Base-by-base conservation (phyloP, 2,113 vertebrate species). In the Phainopepla nitens region DNA sequence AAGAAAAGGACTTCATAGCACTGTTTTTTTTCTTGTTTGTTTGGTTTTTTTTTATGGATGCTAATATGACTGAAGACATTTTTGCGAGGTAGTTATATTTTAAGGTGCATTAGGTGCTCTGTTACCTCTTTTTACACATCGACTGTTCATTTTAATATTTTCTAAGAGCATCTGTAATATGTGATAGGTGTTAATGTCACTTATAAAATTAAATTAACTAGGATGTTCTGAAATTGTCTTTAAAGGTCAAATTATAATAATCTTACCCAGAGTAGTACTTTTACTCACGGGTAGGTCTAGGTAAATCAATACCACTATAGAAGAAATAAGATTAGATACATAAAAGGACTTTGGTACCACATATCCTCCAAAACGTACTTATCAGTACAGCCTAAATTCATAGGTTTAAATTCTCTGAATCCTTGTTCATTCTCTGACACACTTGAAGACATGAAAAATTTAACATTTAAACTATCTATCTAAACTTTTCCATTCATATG, bases 161-260 rank as follows among this genome's bases (percentile, higher is more conserved):
- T 95, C 90, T 77, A 91, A 86, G 90, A 93, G 29, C 87, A 88
- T 91, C 58, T 79, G 70, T 87, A 91, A 33, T 82, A 62, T 82
- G 36, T 71, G 84, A 82, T 76, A 82, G 57, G 57, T 76, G 50
- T 85, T 96, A 96, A 84, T 76, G 66, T 85, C 84, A 87, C 85
- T 90, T 94, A 90, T 69, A 94, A 95, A 96, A 95, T 87, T 56
- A 89, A 97, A 96, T 95, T 93, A 96, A 90, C 77, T 85, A 82
- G 84, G 62, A 87, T 89, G 53, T 69, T 89, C 93, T 95, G 78
- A 96, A 90, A 95, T 96, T 96, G 73, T 91, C 81, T 91, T 91
- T 94, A 97, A 97, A 96, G 96, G 95, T 94, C 93, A 91, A 89
- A 96, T 94, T 91, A 87, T 79, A 91, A 93, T 95, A 94, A 91